Evolutionary conservation across 2,797 vertebrate genomes (phyloP).

Genomic region (Tachyglossus aculeatus): DNA sequence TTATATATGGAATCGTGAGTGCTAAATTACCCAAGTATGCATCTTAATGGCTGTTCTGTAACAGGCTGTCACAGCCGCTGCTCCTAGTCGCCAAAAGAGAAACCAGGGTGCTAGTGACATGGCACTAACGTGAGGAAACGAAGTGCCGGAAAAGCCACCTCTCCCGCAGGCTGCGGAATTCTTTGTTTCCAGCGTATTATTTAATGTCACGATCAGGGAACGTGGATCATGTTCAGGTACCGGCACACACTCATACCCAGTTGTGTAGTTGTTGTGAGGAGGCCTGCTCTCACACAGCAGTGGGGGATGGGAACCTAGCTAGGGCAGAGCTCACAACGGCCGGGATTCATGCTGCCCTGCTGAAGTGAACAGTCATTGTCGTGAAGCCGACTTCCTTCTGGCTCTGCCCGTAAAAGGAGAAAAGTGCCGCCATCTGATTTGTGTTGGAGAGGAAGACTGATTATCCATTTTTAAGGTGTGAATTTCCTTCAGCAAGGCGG

Average conservation of each 20-base stretch:
- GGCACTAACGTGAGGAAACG: constrained; percentile 13
- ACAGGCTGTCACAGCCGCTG: constrained; percentile 24
- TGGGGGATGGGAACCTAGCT: constrained; percentile 2
- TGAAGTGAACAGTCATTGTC: constrained; percentile 25
- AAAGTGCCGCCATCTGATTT: constrained; percentile 63
- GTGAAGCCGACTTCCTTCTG: constrained; percentile 66
- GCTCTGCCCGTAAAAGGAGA: constrained; percentile 77
- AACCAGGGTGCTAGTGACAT: neutral
- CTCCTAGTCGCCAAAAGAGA: constrained; percentile 25
- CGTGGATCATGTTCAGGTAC: constrained; percentile 29
- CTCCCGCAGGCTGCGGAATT: neutral
- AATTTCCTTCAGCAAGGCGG: constrained; percentile 1
- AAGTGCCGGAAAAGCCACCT: constrained; percentile 49
- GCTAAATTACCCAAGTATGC: neutral
- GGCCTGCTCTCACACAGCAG: neutral
- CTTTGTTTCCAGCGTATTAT: constrained; percentile 21
- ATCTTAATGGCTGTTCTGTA: constrained; percentile 44
- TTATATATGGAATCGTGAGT: neutral
- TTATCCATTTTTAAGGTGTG: constrained; percentile 45
- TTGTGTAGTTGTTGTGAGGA: constrained; percentile 21
- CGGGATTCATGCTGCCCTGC: constrained; percentile 29
- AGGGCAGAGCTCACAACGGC: constrained; percentile 16
- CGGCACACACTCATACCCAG: neutral
- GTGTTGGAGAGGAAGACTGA: constrained; percentile 56
- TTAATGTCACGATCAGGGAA: neutral